Conservation (phyloP, 2,888 invertebrate species). For the Cataglyphis cursor region DNA sequence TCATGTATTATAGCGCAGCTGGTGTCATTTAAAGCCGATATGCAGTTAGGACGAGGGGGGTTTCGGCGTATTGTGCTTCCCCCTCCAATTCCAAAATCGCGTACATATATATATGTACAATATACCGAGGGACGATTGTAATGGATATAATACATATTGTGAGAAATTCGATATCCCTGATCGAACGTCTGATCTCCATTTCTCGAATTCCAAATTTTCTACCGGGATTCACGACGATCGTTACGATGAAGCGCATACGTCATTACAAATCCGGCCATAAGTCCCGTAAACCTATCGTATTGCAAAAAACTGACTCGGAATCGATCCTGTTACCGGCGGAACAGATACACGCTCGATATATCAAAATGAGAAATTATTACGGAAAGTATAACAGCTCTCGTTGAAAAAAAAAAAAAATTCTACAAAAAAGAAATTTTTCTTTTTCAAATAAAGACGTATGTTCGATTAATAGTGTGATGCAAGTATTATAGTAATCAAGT, state of each 20-base stretch:
- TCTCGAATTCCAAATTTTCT: neutral
- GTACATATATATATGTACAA: neutral
- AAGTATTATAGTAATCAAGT: neutral
- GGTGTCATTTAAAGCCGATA: conserved; percentile 48
- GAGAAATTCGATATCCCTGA: conserved; percentile 47
- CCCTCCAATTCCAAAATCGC: neutral
- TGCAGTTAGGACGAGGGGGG: neutral
- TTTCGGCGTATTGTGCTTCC: conserved; percentile 23
- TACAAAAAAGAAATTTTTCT: neutral
- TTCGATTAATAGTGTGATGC: neutral
- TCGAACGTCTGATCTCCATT: conserved; percentile 20
- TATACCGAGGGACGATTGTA: conserved; percentile 8
- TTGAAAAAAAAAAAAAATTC: neutral
- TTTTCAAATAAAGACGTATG: neutral
- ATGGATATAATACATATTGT: conserved; percentile 22
- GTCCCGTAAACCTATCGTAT: conserved; percentile 6
- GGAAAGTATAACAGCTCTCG: conserved; percentile 4
- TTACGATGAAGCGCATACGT: conserved; percentile 17
- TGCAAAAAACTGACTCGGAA: conserved; percentile 3
- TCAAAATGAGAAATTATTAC: conserved; percentile 23
- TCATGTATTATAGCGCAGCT: conserved; percentile 24
- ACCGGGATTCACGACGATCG: conserved; percentile 19
- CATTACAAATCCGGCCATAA: conserved; percentile 26
- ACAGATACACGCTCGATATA: neutral
- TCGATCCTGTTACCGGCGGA: neutral